A percentile compares a stretch with the other conserved stretches of the same genome.
Evolutionary conservation across 2,797 vertebrate species (phyloP).

Genomic region (Typhlichthys eigenmanni): DNA sequence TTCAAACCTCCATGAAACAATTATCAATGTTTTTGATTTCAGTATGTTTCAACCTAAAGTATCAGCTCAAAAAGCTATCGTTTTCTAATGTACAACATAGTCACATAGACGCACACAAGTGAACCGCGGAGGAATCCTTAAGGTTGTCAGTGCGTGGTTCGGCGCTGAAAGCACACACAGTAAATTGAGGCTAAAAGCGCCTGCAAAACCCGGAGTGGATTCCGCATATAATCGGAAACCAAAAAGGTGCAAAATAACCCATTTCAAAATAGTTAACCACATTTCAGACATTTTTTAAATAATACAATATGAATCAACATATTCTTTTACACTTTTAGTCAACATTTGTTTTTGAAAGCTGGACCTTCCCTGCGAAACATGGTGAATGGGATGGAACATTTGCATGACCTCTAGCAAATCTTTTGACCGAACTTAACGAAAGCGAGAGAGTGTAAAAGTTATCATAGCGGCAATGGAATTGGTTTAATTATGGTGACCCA

Average conservation of each 20-base stretch:
- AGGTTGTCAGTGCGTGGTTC: conserved; percentile 78
- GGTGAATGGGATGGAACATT: conserved; percentile 56
- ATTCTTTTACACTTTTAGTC: too few relatives aligned
- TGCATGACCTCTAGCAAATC: conserved; percentile 76
- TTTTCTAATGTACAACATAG: conserved; percentile 68
- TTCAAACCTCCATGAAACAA: conserved; percentile 23
- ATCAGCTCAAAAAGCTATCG: conserved; percentile 23
- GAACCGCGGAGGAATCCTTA: conserved; percentile 77
- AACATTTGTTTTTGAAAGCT: too few relatives aligned
- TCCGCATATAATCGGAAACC: conserved; percentile 54
- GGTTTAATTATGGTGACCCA: conserved; percentile 16
- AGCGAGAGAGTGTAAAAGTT: conserved; percentile 29
- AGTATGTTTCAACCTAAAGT: not conserved
- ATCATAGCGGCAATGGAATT: conserved; percentile 5
- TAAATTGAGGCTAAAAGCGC: conserved; percentile 79
- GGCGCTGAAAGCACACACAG: conserved; percentile 82
- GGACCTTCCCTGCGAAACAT: not conserved
- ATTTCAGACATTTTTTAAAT: conserved; percentile 16
- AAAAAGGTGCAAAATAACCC: not conserved
- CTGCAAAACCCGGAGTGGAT: conserved; percentile 72
- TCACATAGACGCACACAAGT: conserved; percentile 75
- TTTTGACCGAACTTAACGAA: conserved; percentile 57
- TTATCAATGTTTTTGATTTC: conserved; percentile 32
- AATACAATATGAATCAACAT: too few relatives aligned
- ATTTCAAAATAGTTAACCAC: not conserved